Base-by-base conservation (phyloP, 2,113 vertebrate species). In the Malurus cyaneus region DNA sequence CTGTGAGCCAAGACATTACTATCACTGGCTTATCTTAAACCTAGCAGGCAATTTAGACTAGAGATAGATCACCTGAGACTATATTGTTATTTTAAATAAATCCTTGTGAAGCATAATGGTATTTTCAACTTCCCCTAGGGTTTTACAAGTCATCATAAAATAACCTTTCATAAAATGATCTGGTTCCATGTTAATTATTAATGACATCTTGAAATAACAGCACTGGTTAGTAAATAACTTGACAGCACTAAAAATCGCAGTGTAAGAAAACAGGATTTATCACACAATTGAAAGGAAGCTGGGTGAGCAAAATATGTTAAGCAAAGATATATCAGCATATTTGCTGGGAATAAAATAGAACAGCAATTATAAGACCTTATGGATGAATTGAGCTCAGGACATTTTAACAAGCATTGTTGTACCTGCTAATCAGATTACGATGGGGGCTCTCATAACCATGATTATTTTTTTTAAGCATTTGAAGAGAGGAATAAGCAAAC, bases 111-210 rank as follows among this genome's bases (percentile, higher is more conserved):
- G 76, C 88, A 87, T 85, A 82, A 91, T 44, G 56, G 82, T 62
- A 94, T 93, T 96, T 96, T 82, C 93, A 85, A 80, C n/a, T 32
- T 78, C 93, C 92, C 64, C 9, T 9, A 86, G 83, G 90, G 67
- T 91, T 67, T 89, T 41, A 65, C 44, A 94, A 91, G 78, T 85
- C 62, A 94, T 57, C 53, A 70, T 42, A 91, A 94, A 96, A 95
- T 69, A 94, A 85, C 46, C 60, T 94, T 96, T 87, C 65, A 86
- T 76, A 87, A 96, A 96, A 89, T 82, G 34, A 94, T 91, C 32
- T 59, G 54, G 44, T 93, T 96, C 83, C 64, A 47, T 79, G 64
- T 89, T 96, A 96, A 94, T 96, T 67, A 95, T 95, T 97, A 92
- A 93, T 79, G 53, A 66, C 49, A 64, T 61, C 86, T 94, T 86